A percentile compares a stretch with the other conserved stretches of the same genome.
Evolutionary conservation across 2,888 invertebrate species (phyloP).

Genomic region (Zhengitettix transpicula): DNA sequence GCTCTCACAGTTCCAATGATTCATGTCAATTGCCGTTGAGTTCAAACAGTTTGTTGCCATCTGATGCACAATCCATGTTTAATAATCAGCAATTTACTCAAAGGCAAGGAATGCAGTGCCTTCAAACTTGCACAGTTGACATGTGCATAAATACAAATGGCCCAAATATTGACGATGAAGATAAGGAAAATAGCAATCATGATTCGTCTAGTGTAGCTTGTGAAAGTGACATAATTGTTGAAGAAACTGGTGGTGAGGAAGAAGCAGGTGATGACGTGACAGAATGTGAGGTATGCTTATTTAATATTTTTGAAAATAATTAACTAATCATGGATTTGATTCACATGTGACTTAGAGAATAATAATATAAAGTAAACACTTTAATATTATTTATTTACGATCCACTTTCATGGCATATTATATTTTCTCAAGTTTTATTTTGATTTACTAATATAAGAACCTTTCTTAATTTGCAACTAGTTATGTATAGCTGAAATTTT

Average conservation of each 20-base stretch:
- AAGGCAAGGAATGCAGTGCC: background rate
- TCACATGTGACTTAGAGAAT: no score
- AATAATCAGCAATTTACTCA: background rate
- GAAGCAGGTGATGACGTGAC: conserved; percentile 9
- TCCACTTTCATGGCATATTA: no score
- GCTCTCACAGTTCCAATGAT: background rate
- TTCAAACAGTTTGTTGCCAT: background rate
- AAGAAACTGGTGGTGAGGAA: conserved; percentile 10
- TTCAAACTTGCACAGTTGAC: background rate
- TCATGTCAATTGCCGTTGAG: background rate
- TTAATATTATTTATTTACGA: no score
- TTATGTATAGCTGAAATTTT: no score
- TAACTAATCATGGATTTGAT: no score
- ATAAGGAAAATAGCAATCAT: conserved; percentile 2
- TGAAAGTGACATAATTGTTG: conserved; percentile 13
- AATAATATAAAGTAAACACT: no score
- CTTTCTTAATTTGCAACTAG: no score
- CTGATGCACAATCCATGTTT: background rate
- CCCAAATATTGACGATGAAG: background rate
- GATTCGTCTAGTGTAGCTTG: conserved; percentile 9
- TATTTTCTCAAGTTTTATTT: no score
- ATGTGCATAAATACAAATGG: background rate
- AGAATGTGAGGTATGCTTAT: background rate
- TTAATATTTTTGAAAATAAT: no score
- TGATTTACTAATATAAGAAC: no score